Conservation (phyloP, 2,797 vertebrate genomes). For the Manis javanica region DNA sequence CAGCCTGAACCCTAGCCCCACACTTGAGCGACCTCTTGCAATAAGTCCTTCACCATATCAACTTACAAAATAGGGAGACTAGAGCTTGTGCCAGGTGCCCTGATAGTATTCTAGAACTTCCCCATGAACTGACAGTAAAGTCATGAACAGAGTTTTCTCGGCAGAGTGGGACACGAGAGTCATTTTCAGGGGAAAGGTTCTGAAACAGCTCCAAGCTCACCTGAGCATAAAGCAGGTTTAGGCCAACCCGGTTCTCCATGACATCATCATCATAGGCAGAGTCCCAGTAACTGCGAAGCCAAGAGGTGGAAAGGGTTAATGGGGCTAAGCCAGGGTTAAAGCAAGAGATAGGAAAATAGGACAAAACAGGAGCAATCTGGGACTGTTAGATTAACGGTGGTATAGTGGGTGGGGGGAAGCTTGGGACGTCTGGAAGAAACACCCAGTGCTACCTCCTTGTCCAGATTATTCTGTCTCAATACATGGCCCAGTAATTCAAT, state of each 20-base stretch:
- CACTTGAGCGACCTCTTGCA: neutral
- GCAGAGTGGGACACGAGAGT: neutral
- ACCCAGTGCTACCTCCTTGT: neutral
- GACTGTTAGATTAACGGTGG: neutral
- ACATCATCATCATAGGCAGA: conserved; percentile 95
- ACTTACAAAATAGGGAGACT: neutral
- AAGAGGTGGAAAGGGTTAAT: conserved; percentile 63
- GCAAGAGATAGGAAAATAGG: conserved; percentile 31
- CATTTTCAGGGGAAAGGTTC: conserved; percentile 44
- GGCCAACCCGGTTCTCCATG: conserved; percentile 96
- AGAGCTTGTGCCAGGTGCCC: neutral
- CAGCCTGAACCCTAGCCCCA: conserved; percentile 15
- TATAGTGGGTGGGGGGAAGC: neutral
- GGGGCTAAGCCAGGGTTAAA: conserved; percentile 56
- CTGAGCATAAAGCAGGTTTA: conserved; percentile 97
- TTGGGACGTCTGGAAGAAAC: neutral
- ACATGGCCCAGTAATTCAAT: neutral
- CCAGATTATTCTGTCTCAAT: conserved; percentile 33
- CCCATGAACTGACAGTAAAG: conserved; percentile 13
- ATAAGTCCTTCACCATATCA: neutral
- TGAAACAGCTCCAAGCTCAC: conserved; percentile 85
- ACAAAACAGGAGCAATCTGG: neutral
- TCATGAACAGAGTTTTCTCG: conserved; percentile 2
- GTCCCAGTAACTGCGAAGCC: conserved; percentile 95
- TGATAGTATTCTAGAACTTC: conserved; percentile 33